Conservation (phyloP, 2,888 invertebrate species). For the Schizaphis graminum region DNA sequence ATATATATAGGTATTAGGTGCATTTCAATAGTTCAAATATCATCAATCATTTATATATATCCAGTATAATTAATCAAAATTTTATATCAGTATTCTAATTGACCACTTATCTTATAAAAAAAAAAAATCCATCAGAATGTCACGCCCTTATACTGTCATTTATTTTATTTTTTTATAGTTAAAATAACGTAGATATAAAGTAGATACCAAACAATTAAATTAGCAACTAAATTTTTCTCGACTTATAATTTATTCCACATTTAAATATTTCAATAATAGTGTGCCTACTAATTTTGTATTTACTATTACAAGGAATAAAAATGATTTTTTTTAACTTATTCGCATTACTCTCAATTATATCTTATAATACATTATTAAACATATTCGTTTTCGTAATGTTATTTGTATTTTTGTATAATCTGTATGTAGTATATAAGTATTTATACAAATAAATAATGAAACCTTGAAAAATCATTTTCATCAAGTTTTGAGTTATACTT, state of each 20-base stretch:
- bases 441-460: background rate
- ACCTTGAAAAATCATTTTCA: background rate
- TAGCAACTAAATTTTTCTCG: background rate
- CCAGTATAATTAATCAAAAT: background rate
- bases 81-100: background rate
- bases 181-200: background rate
- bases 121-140: background rate
- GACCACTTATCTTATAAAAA: background rate
- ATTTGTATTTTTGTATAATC: background rate
- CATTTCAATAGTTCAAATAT: background rate
- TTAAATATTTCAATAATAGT: background rate
- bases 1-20: background rate
- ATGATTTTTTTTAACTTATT: background rate
- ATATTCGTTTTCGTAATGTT: background rate
- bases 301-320: background rate
- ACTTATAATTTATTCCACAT: background rate
- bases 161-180: constrained; percentile 3
- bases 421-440: background rate
- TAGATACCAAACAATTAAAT: background rate
- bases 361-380: background rate
- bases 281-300: too few relatives aligned
- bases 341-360: background rate
- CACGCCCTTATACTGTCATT: background rate
- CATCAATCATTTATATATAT: background rate
- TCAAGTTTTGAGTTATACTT: background rate